These are phyloP conservation scores for Peribatodes rhomboidaria DNA, from an alignment of 2,888 invertebrate species.

Conservation along the genomic window DNA sequence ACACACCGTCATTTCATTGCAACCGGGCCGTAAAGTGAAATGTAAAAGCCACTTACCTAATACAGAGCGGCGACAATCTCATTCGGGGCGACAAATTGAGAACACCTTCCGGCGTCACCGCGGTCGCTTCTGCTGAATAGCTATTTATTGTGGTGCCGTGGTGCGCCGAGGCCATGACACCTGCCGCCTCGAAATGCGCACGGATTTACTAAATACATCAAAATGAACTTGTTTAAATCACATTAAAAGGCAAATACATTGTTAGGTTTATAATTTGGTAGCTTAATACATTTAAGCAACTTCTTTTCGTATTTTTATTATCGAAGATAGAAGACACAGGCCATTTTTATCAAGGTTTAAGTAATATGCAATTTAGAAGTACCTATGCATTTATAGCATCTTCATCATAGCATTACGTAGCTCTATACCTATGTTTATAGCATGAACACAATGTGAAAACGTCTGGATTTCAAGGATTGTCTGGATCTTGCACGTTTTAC, in stretches of 20 bases:
- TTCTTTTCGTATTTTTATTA: no score
- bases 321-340: no score
- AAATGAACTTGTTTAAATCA: slow-evolving; percentile 3
- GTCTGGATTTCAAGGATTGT: no score
- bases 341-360: no score
- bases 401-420: no score
- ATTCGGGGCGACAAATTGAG: slow-evolving; percentile 83
- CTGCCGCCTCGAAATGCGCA: slow-evolving; percentile 65
- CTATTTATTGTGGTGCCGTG: slow-evolving; percentile 81
- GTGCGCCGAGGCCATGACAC: slow-evolving; percentile 70
- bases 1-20: slow-evolving; percentile 42
- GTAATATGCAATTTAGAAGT: no score
- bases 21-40: slow-evolving; percentile 68
- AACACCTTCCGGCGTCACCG: slow-evolving; percentile 76
- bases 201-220: slow-evolving; percentile 50
- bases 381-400: no score
- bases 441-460: no score
- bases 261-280: background rate
- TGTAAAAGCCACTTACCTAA: slow-evolving; percentile 81
- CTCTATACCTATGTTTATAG: no score
- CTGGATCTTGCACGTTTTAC: no score
- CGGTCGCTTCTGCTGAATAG: slow-evolving; percentile 74
- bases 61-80: slow-evolving; percentile 82
- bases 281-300: background rate
- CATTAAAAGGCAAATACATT: background rate